Evolutionary conservation across 2,797 vertebrate genomes (phyloP).

Genomic region (Sebastes hubbsi): DNA sequence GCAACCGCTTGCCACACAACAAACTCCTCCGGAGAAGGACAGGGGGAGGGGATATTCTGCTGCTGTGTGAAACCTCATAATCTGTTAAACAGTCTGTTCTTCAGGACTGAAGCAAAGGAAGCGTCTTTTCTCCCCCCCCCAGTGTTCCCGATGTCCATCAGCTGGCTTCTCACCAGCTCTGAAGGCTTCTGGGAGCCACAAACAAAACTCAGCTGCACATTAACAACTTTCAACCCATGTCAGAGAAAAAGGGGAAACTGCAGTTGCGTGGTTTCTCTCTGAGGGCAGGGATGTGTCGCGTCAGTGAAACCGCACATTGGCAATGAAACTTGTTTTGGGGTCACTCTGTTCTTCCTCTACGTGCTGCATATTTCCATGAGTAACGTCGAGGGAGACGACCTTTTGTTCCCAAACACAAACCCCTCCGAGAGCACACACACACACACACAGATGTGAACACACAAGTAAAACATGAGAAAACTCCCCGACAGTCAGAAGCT

Average conservation of each 20-base stretch:
- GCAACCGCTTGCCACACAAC: conserved; percentile 64
- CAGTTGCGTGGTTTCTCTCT: neutral
- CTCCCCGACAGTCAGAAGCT: neutral
- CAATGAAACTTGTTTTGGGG: neutral
- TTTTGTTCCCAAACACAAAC: conserved; percentile 64
- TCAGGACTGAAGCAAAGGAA: neutral
- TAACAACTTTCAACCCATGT: neutral
- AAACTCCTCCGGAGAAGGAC: conserved; percentile 3
- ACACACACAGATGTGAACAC: conserved; percentile 12
- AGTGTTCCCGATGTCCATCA: too few relatives aligned
- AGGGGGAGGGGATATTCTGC: neutral
- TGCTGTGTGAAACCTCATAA: neutral
- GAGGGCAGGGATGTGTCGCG: neutral
- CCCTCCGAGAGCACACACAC: conserved; percentile 23
- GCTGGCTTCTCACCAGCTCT: too few relatives aligned
- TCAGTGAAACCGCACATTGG: neutral
- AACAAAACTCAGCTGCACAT: neutral
- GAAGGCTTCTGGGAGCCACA: too few relatives aligned
- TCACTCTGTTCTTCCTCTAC: conserved; percentile 35
- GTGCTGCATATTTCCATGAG: conserved; percentile 45
- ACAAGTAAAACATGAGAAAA: conserved; percentile 6
- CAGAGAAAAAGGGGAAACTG: neutral
- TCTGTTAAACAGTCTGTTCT: conserved; percentile 1
- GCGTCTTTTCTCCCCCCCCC: neutral
- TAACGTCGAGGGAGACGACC: conserved; percentile 55